Percentiles rank a stretch among this genome's conserved stretches.
phyloP scores from a whole-genome alignment of 2,113 vertebrate species.

The Microtus ochrogaster region DNA sequence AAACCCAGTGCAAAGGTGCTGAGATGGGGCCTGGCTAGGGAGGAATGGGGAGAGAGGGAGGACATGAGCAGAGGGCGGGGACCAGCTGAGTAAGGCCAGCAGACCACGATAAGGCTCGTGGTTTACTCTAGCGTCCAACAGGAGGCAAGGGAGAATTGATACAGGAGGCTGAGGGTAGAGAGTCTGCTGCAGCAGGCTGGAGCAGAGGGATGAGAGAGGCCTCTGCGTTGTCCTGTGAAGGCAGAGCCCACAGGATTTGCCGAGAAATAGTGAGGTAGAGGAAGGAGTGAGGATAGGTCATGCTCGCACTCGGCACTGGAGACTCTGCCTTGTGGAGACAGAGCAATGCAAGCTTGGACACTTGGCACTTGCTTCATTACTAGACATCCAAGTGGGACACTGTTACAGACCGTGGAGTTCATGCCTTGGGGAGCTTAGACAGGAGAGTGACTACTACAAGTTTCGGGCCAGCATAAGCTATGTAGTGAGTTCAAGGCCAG shows the following conservation, averaged over 20 bases:
- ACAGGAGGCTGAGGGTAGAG: neutral
- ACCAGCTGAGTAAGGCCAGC: neutral
- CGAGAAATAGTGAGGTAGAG: neutral
- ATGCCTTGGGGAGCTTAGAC: too few species aligned
- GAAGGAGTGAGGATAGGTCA: neutral
- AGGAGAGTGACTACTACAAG: neutral
- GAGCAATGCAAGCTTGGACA: neutral
- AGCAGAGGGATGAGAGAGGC: neutral
- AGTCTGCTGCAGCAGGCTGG: neutral
- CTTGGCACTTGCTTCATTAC: accelerated
- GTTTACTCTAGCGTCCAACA: neutral
- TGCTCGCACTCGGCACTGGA: neutral
- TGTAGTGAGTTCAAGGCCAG: neutral
- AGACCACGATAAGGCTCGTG: neutral
- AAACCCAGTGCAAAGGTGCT: neutral
- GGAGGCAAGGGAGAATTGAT: neutral
- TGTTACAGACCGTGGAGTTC: neutral
- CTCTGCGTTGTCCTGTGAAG: neutral
- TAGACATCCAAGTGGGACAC: neutral
- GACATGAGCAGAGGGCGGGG: neutral
- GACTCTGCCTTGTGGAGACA: neutral
- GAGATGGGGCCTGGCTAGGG: neutral
- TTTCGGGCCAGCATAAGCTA: neutral
- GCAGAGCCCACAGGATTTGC: neutral
- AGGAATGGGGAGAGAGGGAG: neutral